Evolutionary conservation across 2,113 vertebrate genomes (phyloP), one percentile per base, ranked within the genome.

Genomic region (Oxygymnocypris stewartii): DNA sequence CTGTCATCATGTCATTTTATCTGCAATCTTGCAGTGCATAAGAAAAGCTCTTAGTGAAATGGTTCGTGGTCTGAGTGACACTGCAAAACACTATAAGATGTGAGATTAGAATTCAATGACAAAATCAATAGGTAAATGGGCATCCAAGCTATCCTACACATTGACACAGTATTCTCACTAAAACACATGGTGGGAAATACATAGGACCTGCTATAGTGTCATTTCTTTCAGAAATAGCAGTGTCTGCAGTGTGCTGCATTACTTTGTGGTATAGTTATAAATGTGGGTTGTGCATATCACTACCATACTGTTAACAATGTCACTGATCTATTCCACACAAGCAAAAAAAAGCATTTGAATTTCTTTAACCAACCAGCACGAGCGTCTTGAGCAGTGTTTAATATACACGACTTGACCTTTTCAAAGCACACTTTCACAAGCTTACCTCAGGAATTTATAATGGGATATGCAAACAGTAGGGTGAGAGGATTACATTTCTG

Each of bases 31-130:
- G 37, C 74, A 49, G 76, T 13, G 57, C 54, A 74, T 28, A 23
- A 83, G 37, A 61, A 77, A 82, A 88, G 71, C 84, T 78, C 37
- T 82, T 71, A 82, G 59, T 85, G 47, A 85, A 86, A 83, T 86
- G 84, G 63, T 47, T 20, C 3, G 10, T 86, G 74, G 82, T 65
- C 80, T 42, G 77, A 77, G 59, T 78, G 73, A 59, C 79, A 59
- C 14, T 47, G 37, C 51, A 85, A 75, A 31, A 71, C 14, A 23
- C 10, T 47, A 16, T 79, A 31, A 54, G 40, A 75, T 54, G 18
- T 31, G 42, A 77, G 37, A 13, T 49, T 25, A 76, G 42, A 76
- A 76, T 76, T 3, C 12, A 49, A 6, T 49, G 13, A 47, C n/a
- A 76, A 49, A 76, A 76, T 49, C 42, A 76, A 76, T 76, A 47